These are phyloP conservation scores for Chironomus striatipennis DNA, from an alignment of 1,140 invertebrate species.

Conservation along the genomic window DNA sequence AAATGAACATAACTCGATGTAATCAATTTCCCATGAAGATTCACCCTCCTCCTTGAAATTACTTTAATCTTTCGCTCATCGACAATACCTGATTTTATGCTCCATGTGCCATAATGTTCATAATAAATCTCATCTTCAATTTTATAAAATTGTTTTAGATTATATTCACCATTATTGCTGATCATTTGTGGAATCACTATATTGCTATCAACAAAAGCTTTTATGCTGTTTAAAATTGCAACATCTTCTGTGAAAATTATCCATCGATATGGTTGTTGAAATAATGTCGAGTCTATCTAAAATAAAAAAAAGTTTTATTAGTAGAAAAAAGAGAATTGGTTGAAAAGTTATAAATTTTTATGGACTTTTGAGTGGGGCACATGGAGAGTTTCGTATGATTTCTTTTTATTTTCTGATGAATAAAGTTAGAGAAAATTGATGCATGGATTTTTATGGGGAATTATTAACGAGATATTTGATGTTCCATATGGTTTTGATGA, in stretches of 20 bases:
- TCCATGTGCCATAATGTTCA: slow-evolving; percentile 14
- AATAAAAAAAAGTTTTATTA: neutral
- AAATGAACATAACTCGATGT: neutral
- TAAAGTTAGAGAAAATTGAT: neutral
- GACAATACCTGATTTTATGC: neutral
- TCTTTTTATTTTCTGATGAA: too few relatives aligned
- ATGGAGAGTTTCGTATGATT: neutral
- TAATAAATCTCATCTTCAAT: slow-evolving; percentile 13
- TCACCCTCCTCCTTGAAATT: neutral
- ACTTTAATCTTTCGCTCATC: neutral
- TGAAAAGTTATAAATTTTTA: neutral
- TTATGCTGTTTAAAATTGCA: neutral
- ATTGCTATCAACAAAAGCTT: neutral
- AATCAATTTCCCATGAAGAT: neutral
- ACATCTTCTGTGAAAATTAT: neutral
- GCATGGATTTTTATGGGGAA: too few relatives aligned
- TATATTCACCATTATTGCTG: neutral
- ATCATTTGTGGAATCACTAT: neutral
- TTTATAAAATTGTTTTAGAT: slow-evolving; percentile 18
- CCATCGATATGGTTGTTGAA: neutral
- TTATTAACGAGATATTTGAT: too few relatives aligned
- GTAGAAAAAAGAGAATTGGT: neutral
- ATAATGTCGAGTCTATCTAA: neutral
- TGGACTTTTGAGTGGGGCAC: neutral
- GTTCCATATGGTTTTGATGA: too few relatives aligned